Conservation (phyloP, 1,140 invertebrate species). For the Choristoneura fumiferana region DNA sequence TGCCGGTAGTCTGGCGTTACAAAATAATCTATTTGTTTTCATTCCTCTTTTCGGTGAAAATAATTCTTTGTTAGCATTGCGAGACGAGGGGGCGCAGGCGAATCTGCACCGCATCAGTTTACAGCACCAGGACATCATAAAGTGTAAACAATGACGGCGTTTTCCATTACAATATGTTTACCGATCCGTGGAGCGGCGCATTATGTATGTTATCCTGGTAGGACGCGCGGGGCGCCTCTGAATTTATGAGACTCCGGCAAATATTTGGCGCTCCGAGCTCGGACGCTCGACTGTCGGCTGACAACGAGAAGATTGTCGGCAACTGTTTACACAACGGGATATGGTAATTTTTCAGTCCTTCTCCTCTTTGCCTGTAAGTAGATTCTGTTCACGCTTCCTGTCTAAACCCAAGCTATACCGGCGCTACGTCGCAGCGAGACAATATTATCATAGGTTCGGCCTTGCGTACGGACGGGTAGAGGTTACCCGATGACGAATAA, state of each 20-base stretch:
- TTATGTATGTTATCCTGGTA: constrained; percentile 76
- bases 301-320: constrained; percentile 71
- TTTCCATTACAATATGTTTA: constrained; percentile 79
- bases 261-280: constrained; percentile 71
- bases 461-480: too few species aligned
- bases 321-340: constrained; percentile 64
- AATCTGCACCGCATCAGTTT: constrained; percentile 58
- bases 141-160: constrained; percentile 75
- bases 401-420: constrained; percentile 16
- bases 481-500: constrained; percentile 29
- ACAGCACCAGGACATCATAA: constrained; percentile 72
- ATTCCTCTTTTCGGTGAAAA: constrained; percentile 3
- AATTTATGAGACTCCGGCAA: constrained; percentile 75
- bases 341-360: constrained; percentile 58
- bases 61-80: constrained; percentile 13
- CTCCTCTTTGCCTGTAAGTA: constrained; percentile 34
- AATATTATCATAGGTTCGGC: background rate
- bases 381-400: constrained; percentile 41
- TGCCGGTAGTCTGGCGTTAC: background rate
- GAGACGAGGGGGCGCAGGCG: constrained; percentile 29
- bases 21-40: constrained; percentile 9
- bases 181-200: constrained; percentile 71
- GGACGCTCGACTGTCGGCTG: constrained; percentile 59
- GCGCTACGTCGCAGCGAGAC: background rate
- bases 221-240: constrained; percentile 56